Percentiles rank a stretch among this genome's conserved stretches.
Evolutionary conservation across 1,140 invertebrate genomes (phyloP).

Genomic region (Brachionus rotundiformis): DNA sequence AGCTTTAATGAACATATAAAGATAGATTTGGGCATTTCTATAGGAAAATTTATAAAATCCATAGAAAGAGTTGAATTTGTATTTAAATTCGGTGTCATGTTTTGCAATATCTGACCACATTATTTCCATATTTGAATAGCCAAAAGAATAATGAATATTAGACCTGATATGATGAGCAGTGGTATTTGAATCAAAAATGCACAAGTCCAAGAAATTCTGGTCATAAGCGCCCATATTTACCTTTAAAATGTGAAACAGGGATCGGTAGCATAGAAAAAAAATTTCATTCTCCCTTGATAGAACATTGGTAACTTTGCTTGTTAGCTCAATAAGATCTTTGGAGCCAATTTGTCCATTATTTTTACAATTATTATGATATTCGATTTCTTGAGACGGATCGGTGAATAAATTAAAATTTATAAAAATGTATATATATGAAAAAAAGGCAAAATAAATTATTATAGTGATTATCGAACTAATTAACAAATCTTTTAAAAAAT

Average conservation of each 20-base stretch:
- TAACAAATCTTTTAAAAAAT: background rate
- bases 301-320: background rate
- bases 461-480: background rate
- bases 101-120: background rate
- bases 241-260: background rate
- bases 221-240: background rate
- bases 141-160: background rate
- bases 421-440: background rate
- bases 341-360: background rate
- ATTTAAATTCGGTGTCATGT: background rate
- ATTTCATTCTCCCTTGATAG: background rate
- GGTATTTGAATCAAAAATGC: background rate
- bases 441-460: background rate
- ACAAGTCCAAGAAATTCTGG: background rate
- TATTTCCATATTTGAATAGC: background rate
- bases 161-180: background rate
- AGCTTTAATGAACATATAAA: background rate
- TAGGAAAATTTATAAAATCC: background rate
- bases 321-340: background rate
- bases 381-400: conserved; percentile 18
- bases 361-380: background rate
- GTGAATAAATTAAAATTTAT: conserved; percentile 27
- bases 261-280: conserved; percentile 16
- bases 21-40: background rate
- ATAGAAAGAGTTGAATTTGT: conserved; percentile 12